Conservation (phyloP, 2,888 invertebrate species). For the Cataglyphis rosenhaueri region DNA sequence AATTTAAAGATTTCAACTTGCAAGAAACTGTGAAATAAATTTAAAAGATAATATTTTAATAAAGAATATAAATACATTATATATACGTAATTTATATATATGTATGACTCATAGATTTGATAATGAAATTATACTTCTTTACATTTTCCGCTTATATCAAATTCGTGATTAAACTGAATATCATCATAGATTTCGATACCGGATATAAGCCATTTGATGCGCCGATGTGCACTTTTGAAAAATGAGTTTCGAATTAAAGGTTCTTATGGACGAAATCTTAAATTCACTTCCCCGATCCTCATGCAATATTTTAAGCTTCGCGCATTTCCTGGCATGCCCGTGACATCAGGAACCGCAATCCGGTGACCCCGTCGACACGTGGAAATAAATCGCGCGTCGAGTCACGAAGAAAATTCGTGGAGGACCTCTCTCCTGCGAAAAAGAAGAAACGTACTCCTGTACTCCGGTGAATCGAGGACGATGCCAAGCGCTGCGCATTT, state of each 20-base stretch:
- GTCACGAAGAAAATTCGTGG: constrained; percentile 68
- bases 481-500: constrained; percentile 42
- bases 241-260: constrained; percentile 66
- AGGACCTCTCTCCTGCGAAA: constrained; percentile 33
- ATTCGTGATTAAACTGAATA: constrained; percentile 44
- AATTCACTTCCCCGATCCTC: constrained; percentile 67
- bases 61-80: neutral
- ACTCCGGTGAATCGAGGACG: constrained; percentile 7
- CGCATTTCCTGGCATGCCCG: constrained; percentile 61
- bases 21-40: neutral
- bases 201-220: constrained; percentile 57
- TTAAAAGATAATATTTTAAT: constrained; percentile 4
- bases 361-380: constrained; percentile 61
- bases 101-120: neutral
- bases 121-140: constrained; percentile 17
- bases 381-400: constrained; percentile 66
- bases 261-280: constrained; percentile 69
- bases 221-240: constrained; percentile 56
- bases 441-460: constrained; percentile 8
- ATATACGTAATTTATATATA: neutral
- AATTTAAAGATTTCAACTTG: neutral
- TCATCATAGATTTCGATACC: constrained; percentile 18
- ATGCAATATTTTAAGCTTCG: constrained; percentile 73
- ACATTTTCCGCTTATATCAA: constrained; percentile 21
- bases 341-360: constrained; percentile 71